These are phyloP conservation scores for Sebastes dallii DNA, from an alignment of 2,797 vertebrate genomes.

Conservation along the genomic window DNA sequence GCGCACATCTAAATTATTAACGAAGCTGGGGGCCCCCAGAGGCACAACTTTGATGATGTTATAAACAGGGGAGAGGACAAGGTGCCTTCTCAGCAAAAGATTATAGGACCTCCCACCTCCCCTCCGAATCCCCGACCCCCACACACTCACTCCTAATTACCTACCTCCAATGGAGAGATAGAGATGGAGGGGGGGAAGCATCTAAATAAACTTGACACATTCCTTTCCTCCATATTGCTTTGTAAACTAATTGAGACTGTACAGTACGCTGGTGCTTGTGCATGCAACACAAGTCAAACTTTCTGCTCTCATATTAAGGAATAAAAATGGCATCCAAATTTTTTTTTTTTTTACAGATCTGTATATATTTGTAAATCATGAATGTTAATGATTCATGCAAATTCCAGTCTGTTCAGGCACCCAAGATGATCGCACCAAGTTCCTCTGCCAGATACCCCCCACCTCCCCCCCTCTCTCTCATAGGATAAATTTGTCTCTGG, in stretches of 20 bases:
- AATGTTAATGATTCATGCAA: conserved; percentile 55
- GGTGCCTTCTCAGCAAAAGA: conserved; percentile 98
- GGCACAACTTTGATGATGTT: conserved; percentile 99
- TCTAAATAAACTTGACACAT: conserved; percentile 86
- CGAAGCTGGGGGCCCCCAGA: conserved; percentile 90
- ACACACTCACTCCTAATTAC: conserved; percentile 88
- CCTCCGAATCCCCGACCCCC: conserved; percentile 85
- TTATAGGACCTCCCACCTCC: conserved; percentile 84
- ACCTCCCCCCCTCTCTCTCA: background rate
- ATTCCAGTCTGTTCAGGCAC: conserved; percentile 32
- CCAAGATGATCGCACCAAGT: conserved; percentile 51
- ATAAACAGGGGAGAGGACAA: conserved; percentile 97
- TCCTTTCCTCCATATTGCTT: conserved; percentile 44
- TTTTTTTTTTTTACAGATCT: background rate
- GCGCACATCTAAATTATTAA: conserved; percentile 98
- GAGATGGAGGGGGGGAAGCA: conserved; percentile 59
- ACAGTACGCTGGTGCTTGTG: background rate
- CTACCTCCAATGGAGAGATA: conserved; percentile 86
- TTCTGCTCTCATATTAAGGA: background rate
- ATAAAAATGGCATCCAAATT: background rate
- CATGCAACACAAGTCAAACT: conserved; percentile 1
- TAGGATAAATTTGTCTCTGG: conserved; percentile 69
- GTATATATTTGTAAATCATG: conserved; percentile 46
- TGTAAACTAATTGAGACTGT: conserved; percentile 20
- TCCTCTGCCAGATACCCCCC: conserved; percentile 41